Base-by-base conservation (phyloP, 2,888 invertebrate species). In the Macropis europaea region DNA sequence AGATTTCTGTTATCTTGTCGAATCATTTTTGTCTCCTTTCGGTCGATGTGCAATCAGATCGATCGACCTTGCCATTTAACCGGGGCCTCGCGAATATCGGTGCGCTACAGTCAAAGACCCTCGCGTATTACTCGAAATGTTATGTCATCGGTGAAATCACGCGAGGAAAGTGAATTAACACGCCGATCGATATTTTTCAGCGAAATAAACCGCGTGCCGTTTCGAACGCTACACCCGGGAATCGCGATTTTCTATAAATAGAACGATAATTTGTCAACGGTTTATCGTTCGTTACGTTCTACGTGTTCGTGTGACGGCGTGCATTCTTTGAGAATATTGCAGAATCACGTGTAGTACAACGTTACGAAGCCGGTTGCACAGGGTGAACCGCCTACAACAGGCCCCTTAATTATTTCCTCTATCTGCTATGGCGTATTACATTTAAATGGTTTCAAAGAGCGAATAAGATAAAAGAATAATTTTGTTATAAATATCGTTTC, bases 21-120 rank as follows among this genome's bases (percentile, higher is more conserved):
- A 68, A 43, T 71, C 67, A 61, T 66, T 13, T n/a, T 32, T 53
- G 17, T 60, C 59, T 71, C 47, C 22, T 56, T 72, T 28, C 30
- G 34, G 59, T 26, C 53, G 48, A 32, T 28, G 17, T 28, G 6
- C 45, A 59, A 26, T 52, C 48, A 59, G 24, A 53, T 61, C 24
- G 36, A 26, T 34, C 42, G 67, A 53, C 64, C 63, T 67, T 81
- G 54, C 32, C 52, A 53, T 66, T 69, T 74, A 66, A 56, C 28
- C 40, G 52, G 28, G 26, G 36, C 19, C 6, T 30, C 17, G 34
- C 28, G 71, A 71, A 72, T 78, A 45, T 63, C 70, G 71, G 66
- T 73, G 56, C 67, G 74, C 52, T 11, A 47, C 50, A 48, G 69
- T 69, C 67, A 71, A 73, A 80, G 69, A 77, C 63, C 52, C 43